phyloP scores from a whole-genome alignment of 1,140 invertebrate genomes.

The Euura lappo region DNA sequence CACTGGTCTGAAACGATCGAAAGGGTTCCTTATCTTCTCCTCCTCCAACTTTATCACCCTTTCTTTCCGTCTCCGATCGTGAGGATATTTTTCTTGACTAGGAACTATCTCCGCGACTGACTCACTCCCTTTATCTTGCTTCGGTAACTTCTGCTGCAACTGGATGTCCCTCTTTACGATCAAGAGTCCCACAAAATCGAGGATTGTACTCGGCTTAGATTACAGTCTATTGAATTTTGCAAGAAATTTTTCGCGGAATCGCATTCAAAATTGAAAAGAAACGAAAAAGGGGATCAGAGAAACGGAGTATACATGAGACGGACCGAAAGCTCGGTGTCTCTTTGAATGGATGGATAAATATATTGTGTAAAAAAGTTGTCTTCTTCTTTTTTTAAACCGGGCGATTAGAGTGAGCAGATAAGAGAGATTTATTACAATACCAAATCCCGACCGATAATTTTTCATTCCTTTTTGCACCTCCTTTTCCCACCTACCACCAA shows the following conservation, averaged over 20 bases:
- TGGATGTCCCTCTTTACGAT: not conserved
- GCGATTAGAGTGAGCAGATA: not conserved
- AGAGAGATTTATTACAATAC: conserved; percentile 4
- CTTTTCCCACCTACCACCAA: not conserved
- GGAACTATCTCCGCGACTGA: not conserved
- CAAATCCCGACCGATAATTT: conserved; percentile 1
- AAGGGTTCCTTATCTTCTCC: too few species aligned
- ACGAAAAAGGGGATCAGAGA: not conserved
- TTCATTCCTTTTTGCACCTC: not conserved
- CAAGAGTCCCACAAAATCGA: too few species aligned
- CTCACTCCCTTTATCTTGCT: not conserved
- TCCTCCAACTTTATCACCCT: too few species aligned
- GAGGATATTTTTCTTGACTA: not conserved
- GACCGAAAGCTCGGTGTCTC: not conserved
- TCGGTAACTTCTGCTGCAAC: conserved; percentile 3
- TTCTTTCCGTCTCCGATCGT: too few species aligned
- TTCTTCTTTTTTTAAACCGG: not conserved
- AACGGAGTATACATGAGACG: not conserved
- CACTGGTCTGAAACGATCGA: too few species aligned
- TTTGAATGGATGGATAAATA: not conserved
- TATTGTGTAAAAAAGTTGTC: not conserved
- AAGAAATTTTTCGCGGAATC: too few species aligned
- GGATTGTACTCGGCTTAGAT: too few species aligned
- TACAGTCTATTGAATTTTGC: too few species aligned
- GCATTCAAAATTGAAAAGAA: too few species aligned